phyloP scores from a whole-genome alignment of 1,140 invertebrate genomes.

The Holcopasites calliopsidis region DNA sequence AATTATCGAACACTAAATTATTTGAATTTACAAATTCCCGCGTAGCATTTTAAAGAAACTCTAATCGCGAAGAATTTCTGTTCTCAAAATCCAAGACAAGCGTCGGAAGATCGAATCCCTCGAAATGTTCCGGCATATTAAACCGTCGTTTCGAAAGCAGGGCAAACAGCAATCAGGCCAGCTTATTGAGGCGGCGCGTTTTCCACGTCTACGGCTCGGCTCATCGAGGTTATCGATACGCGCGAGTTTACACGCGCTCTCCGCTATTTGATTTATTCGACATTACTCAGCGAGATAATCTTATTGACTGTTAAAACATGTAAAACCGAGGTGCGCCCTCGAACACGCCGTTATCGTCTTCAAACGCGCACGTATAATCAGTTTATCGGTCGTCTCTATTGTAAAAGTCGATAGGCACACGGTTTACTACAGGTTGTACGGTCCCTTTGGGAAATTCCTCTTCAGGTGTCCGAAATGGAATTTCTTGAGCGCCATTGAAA shows the following conservation, averaged over 20 bases:
- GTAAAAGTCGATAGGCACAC: constrained; percentile 1
- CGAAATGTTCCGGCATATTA: neutral
- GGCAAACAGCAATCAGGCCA: constrained; percentile 1
- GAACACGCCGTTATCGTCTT: constrained; percentile 62
- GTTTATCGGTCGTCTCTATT: constrained; percentile 55
- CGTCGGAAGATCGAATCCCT: too few species aligned
- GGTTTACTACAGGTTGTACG: neutral
- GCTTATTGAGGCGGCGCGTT: neutral
- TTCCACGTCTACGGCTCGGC: constrained; percentile 34
- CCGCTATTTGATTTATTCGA: constrained; percentile 67
- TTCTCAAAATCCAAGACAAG: neutral
- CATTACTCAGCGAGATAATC: constrained; percentile 71
- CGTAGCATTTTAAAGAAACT: too few species aligned
- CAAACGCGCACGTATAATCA: constrained; percentile 37
- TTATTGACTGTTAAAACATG: constrained; percentile 71
- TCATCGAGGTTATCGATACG: constrained; percentile 63
- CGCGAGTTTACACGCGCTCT: constrained; percentile 43
- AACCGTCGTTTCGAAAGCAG: constrained; percentile 23
- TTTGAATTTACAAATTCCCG: too few species aligned
- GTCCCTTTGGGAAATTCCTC: neutral
- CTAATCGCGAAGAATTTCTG: too few species aligned
- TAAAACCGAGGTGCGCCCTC: constrained; percentile 69
- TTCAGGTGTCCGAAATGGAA: neutral
- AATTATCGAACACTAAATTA: neutral
- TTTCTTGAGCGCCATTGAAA: neutral